Conservation (phyloP, 2,113 vertebrate species). For the Dendropsophus ebraccatus region DNA sequence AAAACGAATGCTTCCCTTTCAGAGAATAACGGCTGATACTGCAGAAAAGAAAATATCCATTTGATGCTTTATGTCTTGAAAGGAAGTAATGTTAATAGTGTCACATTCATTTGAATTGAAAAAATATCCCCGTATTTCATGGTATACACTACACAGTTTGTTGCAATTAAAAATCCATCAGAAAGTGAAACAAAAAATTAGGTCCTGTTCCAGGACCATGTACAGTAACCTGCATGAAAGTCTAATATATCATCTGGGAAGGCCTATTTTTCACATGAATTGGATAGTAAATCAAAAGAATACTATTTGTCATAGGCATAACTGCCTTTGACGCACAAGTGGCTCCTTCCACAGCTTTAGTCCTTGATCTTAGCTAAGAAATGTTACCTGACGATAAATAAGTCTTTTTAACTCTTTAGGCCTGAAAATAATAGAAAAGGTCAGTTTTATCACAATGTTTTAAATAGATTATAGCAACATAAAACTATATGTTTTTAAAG, state of each 20-base stretch:
- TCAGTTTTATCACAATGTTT: not conserved
- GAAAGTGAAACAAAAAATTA: constrained; percentile 31
- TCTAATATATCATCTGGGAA: constrained; percentile 57
- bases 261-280: constrained; percentile 56
- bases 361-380: constrained; percentile 55
- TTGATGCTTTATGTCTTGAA: constrained; percentile 32
- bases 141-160: constrained; percentile 33
- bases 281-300: constrained; percentile 60
- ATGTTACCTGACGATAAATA: constrained; percentile 52
- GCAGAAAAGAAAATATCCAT: constrained; percentile 15
- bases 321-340: constrained; percentile 55
- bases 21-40: constrained; percentile 17
- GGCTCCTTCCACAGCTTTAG: constrained; percentile 47
- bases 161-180: constrained; percentile 49
- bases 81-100: constrained; percentile 28
- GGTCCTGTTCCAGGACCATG: constrained; percentile 13
- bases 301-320: constrained; percentile 55
- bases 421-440: not conserved
- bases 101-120: constrained; percentile 21
- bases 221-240: constrained; percentile 45
- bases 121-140: constrained; percentile 4
- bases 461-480: not conserved
- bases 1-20: constrained; percentile 39
- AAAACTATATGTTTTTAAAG: not conserved
- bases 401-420: constrained; percentile 27